Base-by-base conservation (phyloP, 2,888 invertebrate species). In the Zaprionus lineosus region DNA sequence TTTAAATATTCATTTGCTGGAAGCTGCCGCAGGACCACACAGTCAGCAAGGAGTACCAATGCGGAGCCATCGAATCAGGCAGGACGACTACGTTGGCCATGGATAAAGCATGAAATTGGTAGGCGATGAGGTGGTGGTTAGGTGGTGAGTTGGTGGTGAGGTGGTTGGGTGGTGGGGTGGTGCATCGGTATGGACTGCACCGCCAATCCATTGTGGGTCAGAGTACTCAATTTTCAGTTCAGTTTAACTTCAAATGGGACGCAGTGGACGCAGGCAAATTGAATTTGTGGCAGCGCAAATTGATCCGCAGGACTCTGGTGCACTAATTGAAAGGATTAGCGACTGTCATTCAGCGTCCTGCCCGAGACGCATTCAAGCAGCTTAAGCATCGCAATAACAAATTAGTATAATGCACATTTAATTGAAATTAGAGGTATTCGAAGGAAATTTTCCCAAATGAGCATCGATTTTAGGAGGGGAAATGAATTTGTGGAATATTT, bases 1-100 rank as follows among this genome's bases (percentile, higher is more conserved):
- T 58, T 81, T 83, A 74, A 79, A 83, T 79, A 82, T 75, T 68
- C 62, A 75, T 73, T 82, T 72, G 55, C 63, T 34, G 64, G 62
- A 69, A 72, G 74, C 64, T 71, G 64, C 43, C 36, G 50, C 36
- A 24, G 1, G 8, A 50, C 39, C 56, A 31, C 43, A 57, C 60
- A 60, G 55, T 47, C 63, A 52, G 46, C 50, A 56, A 66, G 41
- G 15, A 56, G 36, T 16, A 37, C 34, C 14, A 3, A 28, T 18
- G n/a, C 18, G 18, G n/a, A 15, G 28, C 16, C 19, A 12, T 2
- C 8, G 19, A n/a, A 18, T 6, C 11, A 11, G 12, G 31, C 19
- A 19, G 31, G 14, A 31, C 5, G 2, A 9, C 7, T 7, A 2
- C n/a, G n/a, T n/a, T n/a, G n/a, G n/a, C n/a, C n/a, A n/a, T n/a